Evolutionary conservation across 2,113 vertebrate species (phyloP), one percentile per base, ranked within the genome.

Genomic region (Tachysurus fulvidraco): DNA sequence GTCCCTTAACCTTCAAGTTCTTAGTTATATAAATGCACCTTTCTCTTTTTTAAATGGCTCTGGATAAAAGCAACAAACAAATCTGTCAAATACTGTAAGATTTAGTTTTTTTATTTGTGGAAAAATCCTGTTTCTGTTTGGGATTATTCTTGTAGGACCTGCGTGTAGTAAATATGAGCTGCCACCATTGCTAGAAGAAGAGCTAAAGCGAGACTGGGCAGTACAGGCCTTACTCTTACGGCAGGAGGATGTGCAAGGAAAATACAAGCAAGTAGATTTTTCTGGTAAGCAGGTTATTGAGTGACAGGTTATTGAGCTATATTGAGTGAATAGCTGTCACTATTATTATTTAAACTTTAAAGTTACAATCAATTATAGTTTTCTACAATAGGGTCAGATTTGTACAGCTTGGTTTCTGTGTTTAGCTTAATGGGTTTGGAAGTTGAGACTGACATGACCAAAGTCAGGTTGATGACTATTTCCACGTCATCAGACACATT

Each of bases 171-270:
- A 76, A 10, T n/a, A 52, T 50, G 73, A 83, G 84, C 83, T 94
- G 28, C 92, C 93, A 1, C 30, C 21, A 1, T 83, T 90, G 88
- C 57, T 93, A 67, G 95, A 96, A 90, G 78, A 93, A 25, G 52
- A 1, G 13, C 90, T 96, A 76, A 94, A 91, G 90, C 55, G 44
- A 2, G 90, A 90, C 54, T 96, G 93, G 95, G 44, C 78, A 0
- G n/a, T 59, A 50, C 92, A 94, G 67, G 83, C 91, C 41, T 6
- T 85, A 23, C 0, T 89, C 3, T 90, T 96, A 59, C 85, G 81
- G 71, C 86, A 41, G 4, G 94, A 96, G 83, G 93, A 95, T 13
- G 79, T 87, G 46, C 81, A 88, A 76, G 88, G 88, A 71, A 91
- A 90, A 67, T 94, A 91, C 88, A 82, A 12, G 7, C 83, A 73